Base-by-base conservation (phyloP, 2,888 invertebrate species). In the Mythimna pallens region DNA sequence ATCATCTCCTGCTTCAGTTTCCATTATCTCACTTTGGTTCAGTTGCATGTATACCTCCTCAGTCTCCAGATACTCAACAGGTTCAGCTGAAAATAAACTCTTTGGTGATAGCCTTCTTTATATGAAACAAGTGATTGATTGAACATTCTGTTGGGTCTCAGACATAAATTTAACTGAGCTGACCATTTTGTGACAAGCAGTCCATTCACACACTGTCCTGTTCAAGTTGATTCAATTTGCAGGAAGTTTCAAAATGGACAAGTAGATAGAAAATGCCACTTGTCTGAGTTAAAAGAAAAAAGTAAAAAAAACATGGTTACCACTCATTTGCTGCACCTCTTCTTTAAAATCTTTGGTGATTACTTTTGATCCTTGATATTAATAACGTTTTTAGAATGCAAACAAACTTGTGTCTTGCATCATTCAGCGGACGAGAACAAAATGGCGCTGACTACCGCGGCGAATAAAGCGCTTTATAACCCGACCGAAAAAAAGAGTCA, bases 391-490 rank as follows among this genome's bases (percentile, higher is more conserved):
- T 20, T 59, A 59, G 1, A 65, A 76, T 78, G 90, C 87, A 93
- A 93, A 90, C 86, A 87, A 86, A 85, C 75, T 71, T 54, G 80
- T 82, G 81, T 87, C 92, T 95, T 95, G 93, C 94, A 93, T 95
- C 95, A 95, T 91, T 92, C 93, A 94, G 95, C 95, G 90, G 86
- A 87, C 89, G 83, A 87, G 81, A 87, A 95, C 96, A 96, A 96
- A 95, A 96, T 96, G 96, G 96, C 96, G 96, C 93, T 95, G 92
- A 89, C 87, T 89, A 80, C 81, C 86, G 87, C 87, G 88, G 85
- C 85, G 89, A 88, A 87, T 91, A 94, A 95, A 96, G 96, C 96
- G 96, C 96, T 96, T 93, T 94, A 95, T 90, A 92, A 93, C 63
- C 81, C 92, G 90, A 87, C 92, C 86, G 83, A 91, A 81, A 90